Percentiles rank a stretch among this genome's conserved stretches.
Evolutionary conservation across 2,113 vertebrate species (phyloP).

Genomic region (Poeciliopsis prolifica): DNA sequence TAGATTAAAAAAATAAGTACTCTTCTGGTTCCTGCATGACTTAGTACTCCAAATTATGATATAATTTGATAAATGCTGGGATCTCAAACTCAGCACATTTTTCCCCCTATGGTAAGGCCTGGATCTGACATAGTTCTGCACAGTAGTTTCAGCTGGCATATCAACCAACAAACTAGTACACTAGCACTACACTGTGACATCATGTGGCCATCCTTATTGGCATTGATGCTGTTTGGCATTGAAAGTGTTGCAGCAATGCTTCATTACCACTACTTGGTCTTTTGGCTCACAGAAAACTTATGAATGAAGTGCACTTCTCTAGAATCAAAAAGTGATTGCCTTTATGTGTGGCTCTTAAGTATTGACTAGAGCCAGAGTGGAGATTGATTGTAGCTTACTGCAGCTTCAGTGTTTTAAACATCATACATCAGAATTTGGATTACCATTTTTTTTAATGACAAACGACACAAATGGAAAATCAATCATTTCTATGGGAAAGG

Average conservation of each 20-base stretch:
- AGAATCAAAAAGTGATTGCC: slow-evolving; percentile 35
- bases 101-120: too few species aligned
- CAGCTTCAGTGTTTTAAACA: slow-evolving; percentile 2
- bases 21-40: too few species aligned
- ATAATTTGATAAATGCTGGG: too few species aligned
- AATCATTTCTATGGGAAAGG: slow-evolving; percentile 18
- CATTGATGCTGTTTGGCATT: slow-evolving; percentile 31
- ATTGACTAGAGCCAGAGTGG: slow-evolving; percentile 2
- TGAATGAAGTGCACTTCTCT: slow-evolving; percentile 45
- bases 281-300: slow-evolving; percentile 33
- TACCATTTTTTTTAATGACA: slow-evolving; percentile 12
- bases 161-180: too few species aligned
- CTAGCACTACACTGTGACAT: too few species aligned
- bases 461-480: slow-evolving; percentile 46
- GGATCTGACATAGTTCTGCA: too few species aligned
- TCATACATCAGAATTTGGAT: slow-evolving; percentile 41
- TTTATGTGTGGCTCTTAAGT: slow-evolving; percentile 14
- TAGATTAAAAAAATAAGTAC: too few species aligned
- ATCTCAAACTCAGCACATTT: too few species aligned
- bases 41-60: too few species aligned
- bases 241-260: slow-evolving; percentile 54
- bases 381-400: slow-evolving; percentile 32
- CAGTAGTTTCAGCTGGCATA: too few species aligned
- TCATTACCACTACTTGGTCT: slow-evolving; percentile 24
- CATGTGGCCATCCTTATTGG: neutral